phyloP scores from a whole-genome alignment of 2,113 vertebrate genomes.

The Isichthys henryi region DNA sequence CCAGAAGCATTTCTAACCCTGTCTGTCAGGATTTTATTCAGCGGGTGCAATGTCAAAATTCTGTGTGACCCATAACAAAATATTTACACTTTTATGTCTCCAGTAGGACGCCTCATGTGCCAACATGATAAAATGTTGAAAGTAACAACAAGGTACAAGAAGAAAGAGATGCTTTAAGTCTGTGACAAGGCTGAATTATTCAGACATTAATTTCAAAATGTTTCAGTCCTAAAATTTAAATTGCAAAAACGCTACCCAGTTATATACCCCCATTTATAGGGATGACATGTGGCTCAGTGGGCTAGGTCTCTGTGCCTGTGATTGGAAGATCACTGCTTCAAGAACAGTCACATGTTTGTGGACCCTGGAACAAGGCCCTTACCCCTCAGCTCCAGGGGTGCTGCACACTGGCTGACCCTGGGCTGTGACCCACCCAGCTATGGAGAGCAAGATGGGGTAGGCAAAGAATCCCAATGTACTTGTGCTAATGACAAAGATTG shows the following conservation, averaged over 20 bases:
- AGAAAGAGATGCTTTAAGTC: background rate
- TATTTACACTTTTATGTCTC: background rate
- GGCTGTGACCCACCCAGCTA: background rate
- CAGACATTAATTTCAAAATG: background rate
- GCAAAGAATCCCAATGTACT: background rate
- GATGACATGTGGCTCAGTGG: background rate
- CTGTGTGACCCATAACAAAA: background rate
- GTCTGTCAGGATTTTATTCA: background rate
- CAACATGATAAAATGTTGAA: background rate
- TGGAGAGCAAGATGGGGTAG: background rate
- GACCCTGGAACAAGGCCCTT: background rate
- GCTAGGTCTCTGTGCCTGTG: background rate
- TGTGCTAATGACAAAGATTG: background rate
- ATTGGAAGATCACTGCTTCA: background rate
- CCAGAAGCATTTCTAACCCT: background rate
- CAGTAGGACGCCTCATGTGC: background rate
- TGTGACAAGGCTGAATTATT: background rate
- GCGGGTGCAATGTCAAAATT: background rate
- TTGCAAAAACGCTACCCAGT: background rate
- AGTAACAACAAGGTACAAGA: background rate
- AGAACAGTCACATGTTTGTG: background rate
- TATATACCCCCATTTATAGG: background rate
- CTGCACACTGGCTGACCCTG: background rate
- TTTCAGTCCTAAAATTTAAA: background rate
- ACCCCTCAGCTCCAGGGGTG: background rate